phyloP scores from a whole-genome alignment of 2,888 invertebrate species.

The Suillia variegata region DNA sequence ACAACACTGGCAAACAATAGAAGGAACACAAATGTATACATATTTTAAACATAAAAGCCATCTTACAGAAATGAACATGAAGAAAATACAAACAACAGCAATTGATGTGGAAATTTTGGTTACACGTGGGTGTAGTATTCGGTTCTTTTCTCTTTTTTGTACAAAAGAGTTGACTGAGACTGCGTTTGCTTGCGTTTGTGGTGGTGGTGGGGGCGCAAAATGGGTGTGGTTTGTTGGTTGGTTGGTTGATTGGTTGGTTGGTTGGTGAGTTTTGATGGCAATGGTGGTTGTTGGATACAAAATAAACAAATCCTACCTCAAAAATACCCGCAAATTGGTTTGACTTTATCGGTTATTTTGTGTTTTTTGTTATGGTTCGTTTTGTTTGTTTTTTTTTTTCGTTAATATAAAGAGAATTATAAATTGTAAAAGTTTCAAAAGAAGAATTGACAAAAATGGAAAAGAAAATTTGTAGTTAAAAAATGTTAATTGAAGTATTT shows the following conservation, averaged over 20 bases:
- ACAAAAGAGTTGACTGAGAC: slow-evolving; percentile 11
- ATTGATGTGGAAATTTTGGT: slow-evolving; percentile 12
- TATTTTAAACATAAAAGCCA: no score
- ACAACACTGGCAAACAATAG: not conserved
- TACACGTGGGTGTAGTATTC: not conserved
- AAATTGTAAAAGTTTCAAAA: slow-evolving; percentile 12
- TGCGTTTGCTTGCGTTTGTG: not conserved
- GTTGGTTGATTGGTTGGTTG: slow-evolving; percentile 14
- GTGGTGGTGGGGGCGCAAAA: not conserved
- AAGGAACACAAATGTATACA: not conserved
- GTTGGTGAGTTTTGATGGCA: slow-evolving; percentile 25
- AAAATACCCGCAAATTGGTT: slow-evolving; percentile 62
- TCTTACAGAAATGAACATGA: not conserved
- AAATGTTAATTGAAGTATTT: slow-evolving; percentile 16
- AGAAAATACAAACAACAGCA: slow-evolving; percentile 11
- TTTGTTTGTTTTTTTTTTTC: slow-evolving; percentile 23
- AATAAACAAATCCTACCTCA: slow-evolving; percentile 59
- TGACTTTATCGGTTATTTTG: slow-evolving; percentile 45
- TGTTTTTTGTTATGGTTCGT: slow-evolving; percentile 37
- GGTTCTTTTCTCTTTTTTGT: no score
- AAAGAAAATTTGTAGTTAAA: slow-evolving; percentile 20
- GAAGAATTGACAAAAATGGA: slow-evolving; percentile 24
- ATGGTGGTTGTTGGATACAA: slow-evolving; percentile 13
- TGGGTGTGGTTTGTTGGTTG: slow-evolving; percentile 13
- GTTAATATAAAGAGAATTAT: slow-evolving; percentile 35